Evolutionary conservation across 2,888 invertebrate species (phyloP).

Genomic region (Marasmarcha lunaedactyla): DNA sequence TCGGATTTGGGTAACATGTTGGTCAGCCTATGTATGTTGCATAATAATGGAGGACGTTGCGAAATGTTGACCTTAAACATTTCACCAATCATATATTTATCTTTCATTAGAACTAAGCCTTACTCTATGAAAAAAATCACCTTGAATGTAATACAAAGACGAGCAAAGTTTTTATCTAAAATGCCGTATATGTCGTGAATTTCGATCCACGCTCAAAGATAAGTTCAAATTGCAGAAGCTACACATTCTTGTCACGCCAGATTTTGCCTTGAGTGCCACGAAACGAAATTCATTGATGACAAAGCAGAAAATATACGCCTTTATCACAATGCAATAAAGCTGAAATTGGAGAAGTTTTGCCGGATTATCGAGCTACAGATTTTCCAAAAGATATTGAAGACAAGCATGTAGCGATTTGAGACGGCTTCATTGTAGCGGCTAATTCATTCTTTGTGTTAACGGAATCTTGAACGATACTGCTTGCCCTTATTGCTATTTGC

Average conservation of each 20-base stretch:
- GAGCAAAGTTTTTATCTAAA: too few species aligned
- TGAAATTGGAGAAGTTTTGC: constrained; percentile 1
- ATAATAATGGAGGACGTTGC: too few species aligned
- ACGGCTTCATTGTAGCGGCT: background rate
- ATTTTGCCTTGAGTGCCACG: constrained; percentile 17
- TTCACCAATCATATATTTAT: too few species aligned
- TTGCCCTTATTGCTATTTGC: too few species aligned
- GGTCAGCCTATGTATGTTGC: too few species aligned
- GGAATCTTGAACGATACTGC: too few species aligned
- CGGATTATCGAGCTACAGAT: constrained; percentile 6
- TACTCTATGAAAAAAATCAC: too few species aligned
- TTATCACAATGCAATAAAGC: constrained; percentile 10
- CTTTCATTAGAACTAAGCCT: too few species aligned
- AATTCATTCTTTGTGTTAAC: background rate
- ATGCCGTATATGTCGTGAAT: background rate
- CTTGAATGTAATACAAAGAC: too few species aligned
- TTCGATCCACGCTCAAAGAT: constrained; percentile 15
- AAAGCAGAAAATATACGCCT: constrained; percentile 14
- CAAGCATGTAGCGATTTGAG: constrained; percentile 15
- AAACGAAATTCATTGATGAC: constrained; percentile 18
- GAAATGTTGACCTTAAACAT: too few species aligned
- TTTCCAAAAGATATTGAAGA: constrained; percentile 22
- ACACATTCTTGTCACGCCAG: constrained; percentile 26
- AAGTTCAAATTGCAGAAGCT: constrained; percentile 24
- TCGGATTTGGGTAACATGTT: too few species aligned